Evolutionary conservation across 2,888 invertebrate species (phyloP), one percentile per base, ranked within the genome.

Genomic region (Pterobdella sp.): DNA sequence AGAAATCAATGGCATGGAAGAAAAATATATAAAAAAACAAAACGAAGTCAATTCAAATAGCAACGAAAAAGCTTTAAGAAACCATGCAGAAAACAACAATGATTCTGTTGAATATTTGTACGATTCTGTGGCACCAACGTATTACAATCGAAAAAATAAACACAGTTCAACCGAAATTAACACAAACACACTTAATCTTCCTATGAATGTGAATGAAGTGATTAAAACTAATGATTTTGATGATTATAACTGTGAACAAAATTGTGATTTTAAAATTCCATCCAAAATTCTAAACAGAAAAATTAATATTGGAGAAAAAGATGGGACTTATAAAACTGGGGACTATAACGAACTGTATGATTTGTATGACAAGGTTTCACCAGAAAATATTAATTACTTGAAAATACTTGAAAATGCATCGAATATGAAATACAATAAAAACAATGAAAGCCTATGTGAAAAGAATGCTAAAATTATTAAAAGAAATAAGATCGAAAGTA

Each of bases 271-370:
- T 64, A 64, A 64, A n/a, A 64, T 18, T 64, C n/a, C n/a, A n/a
- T n/a, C n/a, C n/a, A 64, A 64, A n/a, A 64, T n/a, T 64, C 31
- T 34, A n/a, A 66, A 66, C 34, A 66, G 1, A 10, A 66, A 66
- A 10, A 66, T 14, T 1, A 66, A 31, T 66, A 66, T 1, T 32
- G 34, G 34, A 31, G 1, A 31, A 10, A 34, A 66, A 0, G 34
- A 66, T 66, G 3, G 3, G 1, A 31, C 29, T 22, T 29, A 65
- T 22, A 65, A 65, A n/a, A 10, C 29, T 65, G 32, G 32, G 29
- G 32, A 4, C 10, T 34, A 66, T 26, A 34, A 66, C 32, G 34
- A 66, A 4, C 31, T 1, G 7, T 14, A 31, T 32, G 34, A 31
- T 1, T 14, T 7, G 1, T 34, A 66, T 22, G 32, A 4, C 32